A percentile compares a stretch with the other conserved stretches of the same genome.
These are phyloP conservation scores for Oncopodura yosiiana DNA, from an alignment of 1,140 invertebrate species.

Conservation along the genomic window DNA sequence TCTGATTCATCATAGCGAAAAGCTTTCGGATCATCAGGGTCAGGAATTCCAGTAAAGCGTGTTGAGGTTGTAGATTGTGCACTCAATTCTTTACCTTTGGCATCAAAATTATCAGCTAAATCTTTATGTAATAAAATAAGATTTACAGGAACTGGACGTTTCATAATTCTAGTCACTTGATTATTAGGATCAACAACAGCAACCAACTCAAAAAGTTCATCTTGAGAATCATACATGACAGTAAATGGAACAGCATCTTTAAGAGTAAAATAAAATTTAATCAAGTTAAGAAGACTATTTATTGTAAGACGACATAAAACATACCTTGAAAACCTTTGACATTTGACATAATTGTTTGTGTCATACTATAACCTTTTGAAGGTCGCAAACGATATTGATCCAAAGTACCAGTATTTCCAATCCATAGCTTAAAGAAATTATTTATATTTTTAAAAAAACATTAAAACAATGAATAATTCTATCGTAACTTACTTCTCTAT, in stretches of 20 bases:
- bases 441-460: not conserved
- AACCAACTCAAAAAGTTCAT: constrained; percentile 13
- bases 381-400: not conserved
- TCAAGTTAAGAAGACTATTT: too few relatives aligned
- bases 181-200: not conserved
- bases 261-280: too few relatives aligned
- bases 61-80: too few relatives aligned
- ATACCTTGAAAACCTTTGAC: constrained; percentile 2
- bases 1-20: too few relatives aligned
- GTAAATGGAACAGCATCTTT: constrained; percentile 5
- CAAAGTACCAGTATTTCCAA: not conserved
- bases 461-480: not conserved
- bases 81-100: too few relatives aligned
- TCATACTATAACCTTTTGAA: constrained; percentile 1
- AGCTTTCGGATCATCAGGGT: too few relatives aligned
- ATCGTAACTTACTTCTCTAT: not conserved
- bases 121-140: not conserved
- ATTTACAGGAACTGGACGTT: not conserved
- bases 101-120: too few relatives aligned
- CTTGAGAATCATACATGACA: constrained; percentile 4
- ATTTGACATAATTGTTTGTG: constrained; percentile 2
- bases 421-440: constrained; percentile 6
- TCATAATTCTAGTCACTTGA: not conserved
- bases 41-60: too few relatives aligned
- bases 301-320: too few relatives aligned